A percentile compares a stretch with the other conserved stretches of the same genome.
phyloP scores from a whole-genome alignment of 2,888 invertebrate species.

The Calephelis perditalis region DNA sequence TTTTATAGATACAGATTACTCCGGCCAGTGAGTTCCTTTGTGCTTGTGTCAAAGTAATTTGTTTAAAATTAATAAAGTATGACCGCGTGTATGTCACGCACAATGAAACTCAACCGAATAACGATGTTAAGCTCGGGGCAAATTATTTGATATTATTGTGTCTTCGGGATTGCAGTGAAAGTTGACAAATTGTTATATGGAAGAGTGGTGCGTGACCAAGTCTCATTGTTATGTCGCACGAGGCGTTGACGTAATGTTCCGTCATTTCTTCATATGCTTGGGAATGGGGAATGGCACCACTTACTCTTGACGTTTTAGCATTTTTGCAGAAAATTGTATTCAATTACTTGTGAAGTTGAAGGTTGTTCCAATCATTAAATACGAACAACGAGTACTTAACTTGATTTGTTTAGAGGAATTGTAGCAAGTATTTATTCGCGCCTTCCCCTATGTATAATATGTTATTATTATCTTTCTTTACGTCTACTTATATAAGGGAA shows the following conservation, averaged over 20 bases:
- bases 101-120: conserved; percentile 5
- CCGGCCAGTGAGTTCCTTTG: background rate
- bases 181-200: conserved; percentile 25
- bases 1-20: too few species aligned
- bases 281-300: conserved; percentile 22
- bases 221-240: conserved; percentile 35
- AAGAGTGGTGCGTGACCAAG: conserved; percentile 35
- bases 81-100: background rate
- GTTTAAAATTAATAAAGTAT: conserved; percentile 9
- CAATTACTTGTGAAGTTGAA: background rate
- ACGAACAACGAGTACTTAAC: too few species aligned
- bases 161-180: conserved; percentile 11
- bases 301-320: conserved; percentile 26
- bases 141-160: conserved; percentile 13
- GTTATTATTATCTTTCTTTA: too few species aligned
- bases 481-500: too few species aligned
- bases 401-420: too few species aligned
- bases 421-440: too few species aligned
- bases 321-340: conserved; percentile 16
- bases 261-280: conserved; percentile 35
- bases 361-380: too few species aligned
- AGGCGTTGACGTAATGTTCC: conserved; percentile 34
- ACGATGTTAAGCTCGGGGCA: background rate
- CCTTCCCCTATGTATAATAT: too few species aligned
- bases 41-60: conserved; percentile 2